These are phyloP conservation scores for Hippoglossus stenolepis DNA, from an alignment of 2,113 vertebrate species.

Conservation along the genomic window DNA sequence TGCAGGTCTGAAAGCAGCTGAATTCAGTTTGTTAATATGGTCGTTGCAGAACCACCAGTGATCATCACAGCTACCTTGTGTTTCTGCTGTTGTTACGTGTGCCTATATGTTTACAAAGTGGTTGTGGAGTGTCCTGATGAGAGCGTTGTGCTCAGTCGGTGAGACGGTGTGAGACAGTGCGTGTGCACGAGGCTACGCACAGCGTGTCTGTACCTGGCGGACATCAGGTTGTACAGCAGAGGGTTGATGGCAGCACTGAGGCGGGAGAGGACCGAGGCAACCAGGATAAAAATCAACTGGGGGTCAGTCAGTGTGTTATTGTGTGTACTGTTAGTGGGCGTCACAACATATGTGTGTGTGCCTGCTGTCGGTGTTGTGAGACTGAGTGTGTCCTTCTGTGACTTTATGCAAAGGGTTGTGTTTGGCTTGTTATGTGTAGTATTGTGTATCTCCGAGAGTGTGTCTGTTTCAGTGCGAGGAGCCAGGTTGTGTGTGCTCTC, in stretches of 20 bases:
- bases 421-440: not conserved
- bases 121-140: slow-evolving; percentile 57
- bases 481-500: not conserved
- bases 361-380: not conserved
- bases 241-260: slow-evolving; percentile 85
- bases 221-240: slow-evolving; percentile 86
- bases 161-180: slow-evolving; percentile 30
- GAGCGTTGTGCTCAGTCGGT: slow-evolving; percentile 30
- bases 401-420: not conserved
- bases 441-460: not conserved
- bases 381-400: not conserved
- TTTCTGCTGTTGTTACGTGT: no score
- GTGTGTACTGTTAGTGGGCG: not conserved
- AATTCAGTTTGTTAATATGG: no score
- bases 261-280: slow-evolving; percentile 84
- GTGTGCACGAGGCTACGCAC: slow-evolving; percentile 70
- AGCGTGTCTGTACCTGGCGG: slow-evolving; percentile 78
- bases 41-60: no score
- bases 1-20: no score
- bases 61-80: no score
- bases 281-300: slow-evolving; percentile 72
- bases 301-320: slow-evolving; percentile 36
- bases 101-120: slow-evolving; percentile 44
- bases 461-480: not conserved
- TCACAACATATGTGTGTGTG: not conserved